Evolutionary conservation across 53 echinoderm and acorn worm genomes (phyloP).

Genomic region (Mesocentrotus franciscanus): DNA sequence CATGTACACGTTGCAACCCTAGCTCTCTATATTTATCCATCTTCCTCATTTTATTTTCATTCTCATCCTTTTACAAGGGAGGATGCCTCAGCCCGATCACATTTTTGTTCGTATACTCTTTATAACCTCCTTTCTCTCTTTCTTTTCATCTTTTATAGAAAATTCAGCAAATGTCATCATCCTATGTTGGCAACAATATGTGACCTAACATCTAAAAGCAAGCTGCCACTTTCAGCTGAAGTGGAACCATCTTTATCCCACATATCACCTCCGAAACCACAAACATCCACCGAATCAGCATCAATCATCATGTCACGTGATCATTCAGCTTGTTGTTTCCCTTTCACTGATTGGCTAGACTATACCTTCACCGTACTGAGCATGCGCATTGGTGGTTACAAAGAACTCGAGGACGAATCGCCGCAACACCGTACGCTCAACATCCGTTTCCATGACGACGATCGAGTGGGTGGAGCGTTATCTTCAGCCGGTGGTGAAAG

Average conservation of each 20-base stretch:
- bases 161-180: conserved; percentile 12
- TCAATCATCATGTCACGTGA: not conserved
- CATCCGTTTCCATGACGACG: conserved; percentile 45
- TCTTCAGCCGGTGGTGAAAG: conserved; percentile 29
- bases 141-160: not conserved
- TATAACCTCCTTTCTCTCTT: not conserved
- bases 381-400: conserved; percentile 54
- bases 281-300: not conserved
- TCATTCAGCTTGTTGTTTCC: not conserved
- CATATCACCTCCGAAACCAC: not conserved
- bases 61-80: no score
- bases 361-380: conserved; percentile 41
- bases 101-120: no score
- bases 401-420: conserved; percentile 25
- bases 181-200: conserved; percentile 19
- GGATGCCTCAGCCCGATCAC: no score
- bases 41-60: no score
- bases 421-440: conserved; percentile 44
- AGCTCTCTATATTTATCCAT: no score
- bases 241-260: not conserved
- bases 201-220: not conserved
- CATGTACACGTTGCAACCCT: no score
- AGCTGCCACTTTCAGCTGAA: not conserved
- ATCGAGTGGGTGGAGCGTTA: conserved; percentile 48
- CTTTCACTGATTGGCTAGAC: conserved; percentile 42